Evolutionary conservation across 2,888 invertebrate species (phyloP).

Genomic region (Drosophila borealis): DNA sequence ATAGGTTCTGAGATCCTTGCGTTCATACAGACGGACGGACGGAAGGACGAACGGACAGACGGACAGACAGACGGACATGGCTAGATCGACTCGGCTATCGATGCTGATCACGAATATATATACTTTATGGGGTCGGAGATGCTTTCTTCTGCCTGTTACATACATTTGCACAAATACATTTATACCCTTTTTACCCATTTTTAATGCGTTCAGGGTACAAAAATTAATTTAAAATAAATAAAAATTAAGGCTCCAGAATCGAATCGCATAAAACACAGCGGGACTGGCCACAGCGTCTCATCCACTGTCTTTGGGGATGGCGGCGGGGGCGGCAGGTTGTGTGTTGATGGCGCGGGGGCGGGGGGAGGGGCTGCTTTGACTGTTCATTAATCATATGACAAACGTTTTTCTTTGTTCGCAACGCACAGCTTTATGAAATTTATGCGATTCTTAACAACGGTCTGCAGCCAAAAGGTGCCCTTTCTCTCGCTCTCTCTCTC

Average conservation of each 20-base stretch:
- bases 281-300: constrained; percentile 1
- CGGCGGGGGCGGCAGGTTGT: neutral
- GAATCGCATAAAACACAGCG: constrained; percentile 23
- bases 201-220: too few relatives aligned
- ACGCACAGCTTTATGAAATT: constrained; percentile 60
- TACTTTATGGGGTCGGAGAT: too few relatives aligned
- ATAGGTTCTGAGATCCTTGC: too few relatives aligned
- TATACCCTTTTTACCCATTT: too few relatives aligned
- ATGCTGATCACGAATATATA: too few relatives aligned
- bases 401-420: constrained; percentile 72
- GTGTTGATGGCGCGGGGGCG: neutral
- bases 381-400: constrained; percentile 77
- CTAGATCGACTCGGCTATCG: too few relatives aligned
- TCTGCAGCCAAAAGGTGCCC: constrained; percentile 21
- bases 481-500: neutral
- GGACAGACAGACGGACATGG: too few relatives aligned
- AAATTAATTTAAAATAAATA: neutral
- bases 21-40: too few relatives aligned
- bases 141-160: too few relatives aligned
- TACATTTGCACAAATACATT: too few relatives aligned
- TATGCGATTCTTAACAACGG: constrained; percentile 68
- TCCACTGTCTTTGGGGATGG: constrained; percentile 8
- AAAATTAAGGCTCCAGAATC: neutral
- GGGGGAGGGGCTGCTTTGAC: constrained; percentile 12
- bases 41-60: too few relatives aligned